Base-by-base conservation (phyloP, 1,140 invertebrate genomes). In the Ceratina calcarata region DNA sequence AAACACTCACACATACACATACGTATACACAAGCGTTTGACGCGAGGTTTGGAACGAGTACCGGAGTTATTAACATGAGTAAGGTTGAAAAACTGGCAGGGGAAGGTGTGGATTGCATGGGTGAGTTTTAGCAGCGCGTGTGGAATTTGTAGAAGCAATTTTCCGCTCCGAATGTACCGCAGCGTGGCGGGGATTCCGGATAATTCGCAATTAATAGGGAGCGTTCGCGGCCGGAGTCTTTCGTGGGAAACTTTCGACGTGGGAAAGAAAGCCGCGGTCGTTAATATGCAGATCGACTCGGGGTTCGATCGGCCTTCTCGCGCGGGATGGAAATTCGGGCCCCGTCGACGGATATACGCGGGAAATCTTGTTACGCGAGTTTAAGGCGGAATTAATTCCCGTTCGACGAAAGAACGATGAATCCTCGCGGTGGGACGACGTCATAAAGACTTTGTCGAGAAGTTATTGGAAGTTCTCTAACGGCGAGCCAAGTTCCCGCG, bases 181-280 rank as follows among this genome's bases (percentile, higher is more conserved):
- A 61, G 45, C 18, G 66, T n/a, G 2, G 32, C 66, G 12, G n/a
- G 27, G 22, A 1, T 45, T 15, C 10, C 57, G 75, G 67, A 62
- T 78, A 78, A 78, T 78, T 78, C 27, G 67, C 75, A 70, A 78
- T 70, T 78, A 78, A 70, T 32, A 32, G 45, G n/a, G 75, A 16
- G 22, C 27, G 51, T 27, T 68, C 51, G 73, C 20, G 15, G 8
- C 12, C n/a, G 49, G 18, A 24, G 10, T 16, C 10, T 3, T 18
- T 18, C 20, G 3, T 13, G n/a, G 13, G 45, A 15, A 27, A 65
- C 27, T 22, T 49, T 45, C 18, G 49, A 37, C 55, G 51, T 53
- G 2, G 18, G 32, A 72, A 64, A 64, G 68, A 78, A 55, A 27
- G 49, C 8, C 20, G 62, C 12, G 22, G 49, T 78, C 15, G 60